Evolutionary conservation across 53 echinoderm and acorn worm species (phyloP).

Genomic region (Pentamera pediparva): DNA sequence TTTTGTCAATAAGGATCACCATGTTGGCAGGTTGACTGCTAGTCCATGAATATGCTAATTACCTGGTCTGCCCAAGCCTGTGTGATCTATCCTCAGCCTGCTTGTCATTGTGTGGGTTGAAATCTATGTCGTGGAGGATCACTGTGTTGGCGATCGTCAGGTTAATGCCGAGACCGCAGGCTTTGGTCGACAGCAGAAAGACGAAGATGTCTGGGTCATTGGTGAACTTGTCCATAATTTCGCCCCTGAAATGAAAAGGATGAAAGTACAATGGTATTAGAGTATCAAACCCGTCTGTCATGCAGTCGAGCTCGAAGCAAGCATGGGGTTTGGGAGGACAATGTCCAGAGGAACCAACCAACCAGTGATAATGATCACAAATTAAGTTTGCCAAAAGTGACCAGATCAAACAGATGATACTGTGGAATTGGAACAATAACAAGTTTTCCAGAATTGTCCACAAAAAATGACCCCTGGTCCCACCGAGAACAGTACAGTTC

Average conservation of each 20-base stretch:
- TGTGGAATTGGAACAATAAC: too few species aligned
- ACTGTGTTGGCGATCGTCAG: slow-evolving; percentile 90
- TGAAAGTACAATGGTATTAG: not conserved
- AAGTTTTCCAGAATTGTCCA: too few species aligned
- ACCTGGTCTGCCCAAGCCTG: slow-evolving; percentile 90
- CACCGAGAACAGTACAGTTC: too few species aligned
- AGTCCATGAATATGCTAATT: not conserved
- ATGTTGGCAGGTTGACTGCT: not conserved
- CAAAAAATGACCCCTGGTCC: too few species aligned
- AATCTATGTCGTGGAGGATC: slow-evolving; percentile 95
- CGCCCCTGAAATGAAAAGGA: slow-evolving; percentile 37
- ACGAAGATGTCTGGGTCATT: slow-evolving; percentile 72
- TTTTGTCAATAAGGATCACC: not conserved
- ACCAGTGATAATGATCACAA: too few species aligned
- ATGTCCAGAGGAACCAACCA: too few species aligned
- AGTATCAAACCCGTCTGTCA: not conserved
- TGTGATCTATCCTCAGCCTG: slow-evolving; percentile 97
- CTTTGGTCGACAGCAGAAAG: slow-evolving; percentile 86
- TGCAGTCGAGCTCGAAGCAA: too few species aligned
- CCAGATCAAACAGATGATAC: too few species aligned
- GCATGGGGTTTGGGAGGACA: too few species aligned
- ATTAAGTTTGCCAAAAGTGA: too few species aligned
- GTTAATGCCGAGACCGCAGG: slow-evolving; percentile 95
- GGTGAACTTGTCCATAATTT: slow-evolving; percentile 86
- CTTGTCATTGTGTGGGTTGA: slow-evolving; percentile 96